Conservation (phyloP, 1,140 invertebrate species). For the Coelopa frigida region DNA sequence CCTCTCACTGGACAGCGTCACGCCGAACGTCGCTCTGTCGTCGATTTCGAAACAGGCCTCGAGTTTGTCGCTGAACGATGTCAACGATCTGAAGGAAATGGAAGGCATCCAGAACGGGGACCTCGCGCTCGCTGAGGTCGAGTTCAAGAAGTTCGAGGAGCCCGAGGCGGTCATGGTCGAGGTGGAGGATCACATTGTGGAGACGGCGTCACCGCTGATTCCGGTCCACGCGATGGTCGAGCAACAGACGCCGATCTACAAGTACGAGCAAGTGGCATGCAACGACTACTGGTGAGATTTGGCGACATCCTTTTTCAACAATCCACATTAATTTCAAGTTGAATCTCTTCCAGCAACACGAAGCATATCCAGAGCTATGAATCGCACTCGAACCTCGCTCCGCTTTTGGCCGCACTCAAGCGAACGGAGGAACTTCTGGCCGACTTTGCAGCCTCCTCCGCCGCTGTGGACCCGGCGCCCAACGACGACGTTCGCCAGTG, state of each 20-base stretch:
- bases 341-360: conserved; percentile 24
- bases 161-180: conserved; percentile 60
- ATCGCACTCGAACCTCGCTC: conserved; percentile 38
- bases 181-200: conserved; percentile 60
- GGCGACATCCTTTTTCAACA: not conserved
- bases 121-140: conserved; percentile 36
- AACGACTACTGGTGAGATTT: conserved; percentile 31
- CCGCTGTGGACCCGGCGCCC: conserved; percentile 27
- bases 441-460: conserved; percentile 21
- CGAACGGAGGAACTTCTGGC: conserved; percentile 36
- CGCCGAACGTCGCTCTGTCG: conserved; percentile 46
- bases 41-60: conserved; percentile 56
- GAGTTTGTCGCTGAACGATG: conserved; percentile 63
- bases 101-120: conserved; percentile 47
- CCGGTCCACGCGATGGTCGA: conserved; percentile 53
- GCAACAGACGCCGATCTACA: conserved; percentile 62
- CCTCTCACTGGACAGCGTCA: conserved; percentile 63
- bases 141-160: conserved; percentile 47
- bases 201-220: conserved; percentile 57
- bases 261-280: conserved; percentile 49
- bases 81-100: conserved; percentile 51
- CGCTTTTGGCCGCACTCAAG: conserved; percentile 31
- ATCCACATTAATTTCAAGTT: not conserved
- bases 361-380: conserved; percentile 40
- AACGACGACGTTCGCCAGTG: conserved; percentile 29